Evolutionary conservation across 2,888 invertebrate genomes (phyloP).

Genomic region (Teleiodes luculella): DNA sequence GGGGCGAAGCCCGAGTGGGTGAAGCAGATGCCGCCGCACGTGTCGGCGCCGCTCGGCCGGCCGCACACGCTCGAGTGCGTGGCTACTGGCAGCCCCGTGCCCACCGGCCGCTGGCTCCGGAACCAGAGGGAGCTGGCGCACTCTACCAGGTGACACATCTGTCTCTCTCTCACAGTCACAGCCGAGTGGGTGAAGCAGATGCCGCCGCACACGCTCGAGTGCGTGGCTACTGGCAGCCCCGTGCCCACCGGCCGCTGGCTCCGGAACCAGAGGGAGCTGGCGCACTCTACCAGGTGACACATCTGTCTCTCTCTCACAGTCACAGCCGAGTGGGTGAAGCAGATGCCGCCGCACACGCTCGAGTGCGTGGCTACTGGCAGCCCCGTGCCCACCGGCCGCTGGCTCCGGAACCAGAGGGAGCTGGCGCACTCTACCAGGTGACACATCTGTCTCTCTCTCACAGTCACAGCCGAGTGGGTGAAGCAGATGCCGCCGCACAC

Average conservation of each 20-base stretch:
- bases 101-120: conserved; percentile 92
- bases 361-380: conserved; percentile 94
- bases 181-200: conserved; percentile 92
- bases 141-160: conserved; percentile 81
- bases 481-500: conserved; percentile 86
- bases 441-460: too few species aligned
- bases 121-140: conserved; percentile 93
- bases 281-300: conserved; percentile 82
- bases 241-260: conserved; percentile 93
- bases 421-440: conserved; percentile 85
- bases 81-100: conserved; percentile 92
- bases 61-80: conserved; percentile 90
- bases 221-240: conserved; percentile 94
- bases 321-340: conserved; percentile 92
- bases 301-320: too few species aligned
- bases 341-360: conserved; percentile 86
- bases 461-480: conserved; percentile 95
- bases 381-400: conserved; percentile 91
- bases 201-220: conserved; percentile 88
- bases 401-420: conserved; percentile 95
- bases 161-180: too few species aligned
- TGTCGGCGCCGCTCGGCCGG: conserved; percentile 89
- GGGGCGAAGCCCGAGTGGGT: conserved; percentile 96
- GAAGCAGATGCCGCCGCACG: conserved; percentile 85
- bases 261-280: conserved; percentile 93